These are phyloP conservation scores for Oxycera nigricornis DNA, from an alignment of 2,888 invertebrate species.

Conservation along the genomic window DNA sequence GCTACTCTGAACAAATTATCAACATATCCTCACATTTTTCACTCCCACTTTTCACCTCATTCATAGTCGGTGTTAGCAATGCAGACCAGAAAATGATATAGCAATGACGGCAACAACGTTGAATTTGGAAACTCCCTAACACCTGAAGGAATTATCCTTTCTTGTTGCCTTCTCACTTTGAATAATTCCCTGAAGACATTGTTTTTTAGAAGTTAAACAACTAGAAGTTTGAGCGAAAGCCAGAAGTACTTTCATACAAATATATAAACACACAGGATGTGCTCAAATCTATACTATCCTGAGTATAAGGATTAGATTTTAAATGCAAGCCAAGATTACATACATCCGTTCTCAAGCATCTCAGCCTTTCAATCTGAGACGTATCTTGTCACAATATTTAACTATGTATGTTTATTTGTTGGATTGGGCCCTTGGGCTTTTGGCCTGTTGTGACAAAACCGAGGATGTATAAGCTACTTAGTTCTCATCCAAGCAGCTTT, in stretches of 20 bases:
- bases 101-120: background rate
- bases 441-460: background rate
- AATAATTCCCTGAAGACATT: background rate
- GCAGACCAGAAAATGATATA: background rate
- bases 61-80: background rate
- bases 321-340: no score
- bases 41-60: background rate
- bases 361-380: no score
- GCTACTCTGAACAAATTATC: no score
- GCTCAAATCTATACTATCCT: no score
- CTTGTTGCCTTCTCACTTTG: background rate
- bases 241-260: background rate
- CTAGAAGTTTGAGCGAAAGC: background rate
- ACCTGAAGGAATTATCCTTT: constrained; percentile 28
- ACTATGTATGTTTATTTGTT: background rate
- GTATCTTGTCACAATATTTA: background rate
- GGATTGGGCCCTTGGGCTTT: background rate
- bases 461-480: background rate
- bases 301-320: no score
- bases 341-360: no score
- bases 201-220: background rate
- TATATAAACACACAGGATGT: background rate
- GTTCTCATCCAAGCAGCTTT: background rate
- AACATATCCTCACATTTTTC: no score
- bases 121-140: background rate